Percentiles rank a stretch among this genome's conserved stretches.
Evolutionary conservation across 2,888 invertebrate genomes (phyloP).

Genomic region (Philhelius pedissequus): DNA sequence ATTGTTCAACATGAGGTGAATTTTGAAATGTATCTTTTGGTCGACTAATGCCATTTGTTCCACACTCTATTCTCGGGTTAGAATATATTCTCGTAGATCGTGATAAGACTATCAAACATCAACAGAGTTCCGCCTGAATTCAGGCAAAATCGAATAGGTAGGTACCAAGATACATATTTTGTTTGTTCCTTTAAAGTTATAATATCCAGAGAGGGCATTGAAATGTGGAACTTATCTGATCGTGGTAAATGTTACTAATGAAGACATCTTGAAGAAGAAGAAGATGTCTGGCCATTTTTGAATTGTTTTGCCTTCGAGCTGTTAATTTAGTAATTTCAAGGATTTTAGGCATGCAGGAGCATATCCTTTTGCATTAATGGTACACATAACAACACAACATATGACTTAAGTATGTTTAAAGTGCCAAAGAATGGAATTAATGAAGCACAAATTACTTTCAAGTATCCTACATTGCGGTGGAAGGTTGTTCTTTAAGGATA

Average conservation of each 20-base stretch:
- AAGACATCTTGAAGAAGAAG: conserved; percentile 41
- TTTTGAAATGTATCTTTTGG: conserved; percentile 26
- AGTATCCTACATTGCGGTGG: too few species aligned
- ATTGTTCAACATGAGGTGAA: conserved; percentile 49
- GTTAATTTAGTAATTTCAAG: conserved; percentile 66
- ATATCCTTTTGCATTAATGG: conserved; percentile 23
- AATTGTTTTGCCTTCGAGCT: conserved; percentile 57
- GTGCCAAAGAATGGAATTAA: conserved; percentile 27
- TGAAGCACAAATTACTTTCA: conserved; percentile 56
- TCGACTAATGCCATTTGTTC: conserved; percentile 58
- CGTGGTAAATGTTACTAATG: conserved; percentile 66
- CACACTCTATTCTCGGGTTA: conserved; percentile 14
- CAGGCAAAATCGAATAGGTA: conserved; percentile 21
- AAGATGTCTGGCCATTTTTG: conserved; percentile 5
- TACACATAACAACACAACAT: neutral
- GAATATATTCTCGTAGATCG: conserved; percentile 44
- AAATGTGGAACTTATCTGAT: conserved; percentile 63
- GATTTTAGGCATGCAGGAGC: conserved; percentile 44
- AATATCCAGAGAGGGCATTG: conserved; percentile 24
- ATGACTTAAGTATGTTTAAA: neutral
- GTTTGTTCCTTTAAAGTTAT: neutral
- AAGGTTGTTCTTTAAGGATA: neutral
- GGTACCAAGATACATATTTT: neutral
- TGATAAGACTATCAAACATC: conserved; percentile 57
- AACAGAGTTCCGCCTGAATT: conserved; percentile 36